Conservation (phyloP, 2,113 vertebrate species). For the Notarius lentiginosus region DNA sequence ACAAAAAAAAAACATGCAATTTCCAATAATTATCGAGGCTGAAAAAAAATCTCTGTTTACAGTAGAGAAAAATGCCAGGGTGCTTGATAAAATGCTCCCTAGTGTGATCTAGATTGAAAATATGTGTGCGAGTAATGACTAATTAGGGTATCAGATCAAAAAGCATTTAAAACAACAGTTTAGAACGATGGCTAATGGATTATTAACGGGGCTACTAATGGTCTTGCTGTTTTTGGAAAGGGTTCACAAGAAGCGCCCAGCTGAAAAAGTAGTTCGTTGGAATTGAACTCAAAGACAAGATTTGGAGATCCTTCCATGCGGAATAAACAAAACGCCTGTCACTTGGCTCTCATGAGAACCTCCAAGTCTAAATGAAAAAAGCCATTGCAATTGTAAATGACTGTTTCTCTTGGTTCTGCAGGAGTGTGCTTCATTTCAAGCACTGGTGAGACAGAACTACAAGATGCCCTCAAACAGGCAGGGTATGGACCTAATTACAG, state of each 20-base stretch:
- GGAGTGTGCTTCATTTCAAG: slow-evolving; percentile 25
- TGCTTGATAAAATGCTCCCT: slow-evolving; percentile 47
- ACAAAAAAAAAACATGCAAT: slow-evolving; percentile 59
- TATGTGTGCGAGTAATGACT: slow-evolving; percentile 63
- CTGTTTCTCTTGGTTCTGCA: slow-evolving; percentile 48
- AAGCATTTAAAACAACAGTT: slow-evolving; percentile 68
- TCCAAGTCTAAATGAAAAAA: slow-evolving; percentile 51
- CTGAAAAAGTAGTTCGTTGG: slow-evolving; percentile 53
- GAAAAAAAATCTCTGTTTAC: slow-evolving; percentile 68
- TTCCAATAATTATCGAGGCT: slow-evolving; percentile 66
- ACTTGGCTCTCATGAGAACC: slow-evolving; percentile 55
- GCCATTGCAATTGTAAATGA: slow-evolving; percentile 49
- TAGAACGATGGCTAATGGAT: slow-evolving; percentile 65
- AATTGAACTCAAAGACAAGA: slow-evolving; percentile 56
- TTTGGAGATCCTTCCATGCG: slow-evolving; percentile 49
- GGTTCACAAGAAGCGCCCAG: slow-evolving; percentile 58
- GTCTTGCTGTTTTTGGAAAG: slow-evolving; percentile 67
- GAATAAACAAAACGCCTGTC: slow-evolving; percentile 57
- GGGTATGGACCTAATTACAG: neutral
- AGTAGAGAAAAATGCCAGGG: slow-evolving; percentile 52
- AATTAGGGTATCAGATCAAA: slow-evolving; percentile 69
- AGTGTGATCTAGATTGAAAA: slow-evolving; percentile 56
- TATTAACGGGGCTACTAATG: slow-evolving; percentile 69
- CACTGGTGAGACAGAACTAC: neutral
- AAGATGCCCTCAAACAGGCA: neutral